Conservation (phyloP, 2,113 vertebrate species). For the Lipotes vexillifer region DNA sequence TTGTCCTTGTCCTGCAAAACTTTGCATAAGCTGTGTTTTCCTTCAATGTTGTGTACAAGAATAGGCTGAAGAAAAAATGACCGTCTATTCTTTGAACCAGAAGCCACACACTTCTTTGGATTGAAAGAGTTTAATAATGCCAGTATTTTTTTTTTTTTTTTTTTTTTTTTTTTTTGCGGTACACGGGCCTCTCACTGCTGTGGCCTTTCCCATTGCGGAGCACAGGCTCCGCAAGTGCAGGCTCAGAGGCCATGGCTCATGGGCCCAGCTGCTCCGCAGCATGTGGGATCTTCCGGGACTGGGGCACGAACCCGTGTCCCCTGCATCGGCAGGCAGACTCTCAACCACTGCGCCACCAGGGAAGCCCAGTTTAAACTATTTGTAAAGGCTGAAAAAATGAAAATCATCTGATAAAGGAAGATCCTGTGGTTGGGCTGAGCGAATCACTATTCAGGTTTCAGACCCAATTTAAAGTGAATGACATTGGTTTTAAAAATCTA, state of each 20-base stretch:
- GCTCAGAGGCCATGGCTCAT: too few species aligned
- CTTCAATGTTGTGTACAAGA: background rate
- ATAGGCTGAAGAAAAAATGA: background rate
- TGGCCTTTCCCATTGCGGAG: too few species aligned
- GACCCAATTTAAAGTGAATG: background rate
- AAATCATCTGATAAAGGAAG: background rate
- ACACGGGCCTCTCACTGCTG: too few species aligned
- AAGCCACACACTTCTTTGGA: background rate
- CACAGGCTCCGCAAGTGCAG: too few species aligned
- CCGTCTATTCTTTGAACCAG: background rate
- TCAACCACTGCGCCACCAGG: too few species aligned
- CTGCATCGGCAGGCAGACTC: too few species aligned
- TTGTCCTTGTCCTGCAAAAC: background rate
- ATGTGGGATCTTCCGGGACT: too few species aligned
- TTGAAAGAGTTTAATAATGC: background rate
- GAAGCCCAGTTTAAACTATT: background rate
- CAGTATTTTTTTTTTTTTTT: background rate
- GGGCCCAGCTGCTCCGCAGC: too few species aligned
- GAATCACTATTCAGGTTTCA: background rate
- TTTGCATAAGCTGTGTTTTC: background rate
- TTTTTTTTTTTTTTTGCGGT: too few species aligned
- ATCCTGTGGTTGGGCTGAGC: background rate
- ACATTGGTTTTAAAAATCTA: background rate
- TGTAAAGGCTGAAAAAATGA: background rate
- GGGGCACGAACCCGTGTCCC: too few species aligned